Percentiles rank a stretch among this genome's conserved stretches.
These are phyloP conservation scores for Venusia cambrica DNA, from an alignment of 2,888 invertebrate genomes.

Conservation along the genomic window DNA sequence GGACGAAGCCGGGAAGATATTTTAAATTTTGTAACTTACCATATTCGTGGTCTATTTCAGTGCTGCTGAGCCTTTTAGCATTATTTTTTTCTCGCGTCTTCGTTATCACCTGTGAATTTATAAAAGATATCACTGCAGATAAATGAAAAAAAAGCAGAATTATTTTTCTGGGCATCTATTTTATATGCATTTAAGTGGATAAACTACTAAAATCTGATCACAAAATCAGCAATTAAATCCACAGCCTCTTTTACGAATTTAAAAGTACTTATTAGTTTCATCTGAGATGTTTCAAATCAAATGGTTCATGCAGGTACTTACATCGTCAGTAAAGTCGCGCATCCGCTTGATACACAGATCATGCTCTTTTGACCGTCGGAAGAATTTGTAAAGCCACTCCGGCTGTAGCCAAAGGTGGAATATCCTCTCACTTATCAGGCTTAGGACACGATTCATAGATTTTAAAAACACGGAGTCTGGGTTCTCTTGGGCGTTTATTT, in stretches of 20 bases:
- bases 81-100: conserved; percentile 51
- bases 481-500: conserved; percentile 59
- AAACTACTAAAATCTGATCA: too few relatives aligned
- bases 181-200: too few relatives aligned
- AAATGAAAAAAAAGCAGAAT: too few relatives aligned
- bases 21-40: too few relatives aligned
- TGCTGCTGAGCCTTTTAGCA: conserved; percentile 36
- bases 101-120: conserved; percentile 50
- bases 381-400: conserved; percentile 79
- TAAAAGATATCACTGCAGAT: not conserved
- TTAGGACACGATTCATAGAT: conserved; percentile 47
- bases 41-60: conserved; percentile 47
- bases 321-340: conserved; percentile 80
- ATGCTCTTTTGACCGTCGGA: conserved; percentile 73
- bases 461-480: conserved; percentile 52
- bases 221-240: too few relatives aligned
- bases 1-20: too few relatives aligned
- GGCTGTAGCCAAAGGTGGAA: conserved; percentile 73
- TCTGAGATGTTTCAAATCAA: too few relatives aligned
- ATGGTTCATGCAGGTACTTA: too few relatives aligned
- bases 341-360: conserved; percentile 72
- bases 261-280: too few relatives aligned
- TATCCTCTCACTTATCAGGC: conserved; percentile 57
- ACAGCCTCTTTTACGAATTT: too few relatives aligned
- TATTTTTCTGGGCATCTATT: too few relatives aligned